Evolutionary conservation across 1,140 invertebrate genomes (phyloP).

Genomic region (Apis mellifera): Amel_HAv3.1 CM009935.2:1049501-1050000

Average conservation of each 20-base stretch:
- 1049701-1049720: background rate
- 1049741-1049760: background rate
- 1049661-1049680: background rate
- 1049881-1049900: background rate
- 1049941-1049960: background rate
- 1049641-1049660: background rate
- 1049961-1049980: background rate
- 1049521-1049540: background rate
- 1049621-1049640: background rate
- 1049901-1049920: background rate
- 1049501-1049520: background rate
- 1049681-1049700: background rate
- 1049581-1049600: background rate
- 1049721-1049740: background rate
- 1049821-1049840: background rate
- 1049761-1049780: background rate
- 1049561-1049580: background rate
- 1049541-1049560: conserved; percentile 14
- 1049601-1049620: background rate
- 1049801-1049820: too few relatives aligned
- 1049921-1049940: background rate
- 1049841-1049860: background rate
- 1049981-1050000: too few relatives aligned
- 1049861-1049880: background rate
- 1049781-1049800: too few relatives aligned